Percentiles rank a stretch among this genome's conserved stretches.
phyloP scores from a whole-genome alignment of 2,797 vertebrate genomes.

The Octomys mimax region DNA sequence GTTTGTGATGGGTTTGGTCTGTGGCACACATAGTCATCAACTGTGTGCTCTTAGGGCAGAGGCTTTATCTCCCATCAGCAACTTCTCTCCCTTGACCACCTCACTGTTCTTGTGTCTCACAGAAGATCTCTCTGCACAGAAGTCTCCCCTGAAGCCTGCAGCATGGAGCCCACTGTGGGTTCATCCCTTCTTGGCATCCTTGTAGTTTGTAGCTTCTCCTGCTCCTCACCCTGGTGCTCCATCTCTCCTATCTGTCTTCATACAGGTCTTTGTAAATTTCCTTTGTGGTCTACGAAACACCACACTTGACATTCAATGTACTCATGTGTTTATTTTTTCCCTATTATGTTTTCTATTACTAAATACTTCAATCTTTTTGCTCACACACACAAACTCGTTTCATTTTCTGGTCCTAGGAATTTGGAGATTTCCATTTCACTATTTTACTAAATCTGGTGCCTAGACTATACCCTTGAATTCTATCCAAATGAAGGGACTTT shows the following conservation, averaged over 20 bases:
- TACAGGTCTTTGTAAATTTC: background rate
- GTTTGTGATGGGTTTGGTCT: slow-evolving; percentile 17
- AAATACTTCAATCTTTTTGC: background rate
- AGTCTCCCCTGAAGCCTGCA: background rate
- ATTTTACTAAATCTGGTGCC: background rate
- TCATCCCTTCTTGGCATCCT: background rate
- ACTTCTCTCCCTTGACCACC: background rate
- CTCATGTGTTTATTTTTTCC: background rate
- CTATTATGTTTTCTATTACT: background rate
- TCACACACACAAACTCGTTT: background rate
- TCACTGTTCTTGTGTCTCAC: background rate
- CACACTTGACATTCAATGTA: background rate
- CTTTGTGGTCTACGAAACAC: slow-evolving; percentile 1
- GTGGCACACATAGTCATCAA: background rate
- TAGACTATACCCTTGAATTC: background rate
- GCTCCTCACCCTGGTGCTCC: background rate
- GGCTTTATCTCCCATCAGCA: slow-evolving; percentile 46
- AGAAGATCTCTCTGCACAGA: background rate
- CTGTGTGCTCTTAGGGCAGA: background rate
- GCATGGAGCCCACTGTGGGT: background rate
- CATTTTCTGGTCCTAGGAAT: slow-evolving; percentile 39
- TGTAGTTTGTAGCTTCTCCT: background rate
- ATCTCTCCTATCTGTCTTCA: background rate
- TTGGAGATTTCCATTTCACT: background rate
- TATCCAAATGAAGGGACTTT: background rate